Percentiles rank a stretch among this genome's conserved stretches.
phyloP scores from a whole-genome alignment of 2,113 vertebrate species.

The Nicator chloris region DNA sequence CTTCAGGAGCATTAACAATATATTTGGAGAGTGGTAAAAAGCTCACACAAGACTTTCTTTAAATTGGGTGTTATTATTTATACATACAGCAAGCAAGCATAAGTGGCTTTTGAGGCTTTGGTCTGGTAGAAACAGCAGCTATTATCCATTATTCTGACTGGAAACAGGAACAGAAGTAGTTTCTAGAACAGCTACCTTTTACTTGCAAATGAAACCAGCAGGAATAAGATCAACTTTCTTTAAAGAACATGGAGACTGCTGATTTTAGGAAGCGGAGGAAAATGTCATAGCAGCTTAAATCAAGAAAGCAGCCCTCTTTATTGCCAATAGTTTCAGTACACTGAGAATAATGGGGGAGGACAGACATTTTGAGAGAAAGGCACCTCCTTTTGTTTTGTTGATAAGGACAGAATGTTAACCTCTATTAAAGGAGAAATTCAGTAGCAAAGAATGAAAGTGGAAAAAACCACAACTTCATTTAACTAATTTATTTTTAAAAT shows the following conservation, averaged over 20 bases:
- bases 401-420: neutral
- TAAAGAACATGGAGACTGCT: neutral
- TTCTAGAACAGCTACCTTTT: neutral
- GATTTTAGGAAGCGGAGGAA: neutral
- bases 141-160: neutral
- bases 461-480: neutral
- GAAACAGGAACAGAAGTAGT: neutral
- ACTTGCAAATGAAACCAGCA: neutral
- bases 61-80: slow-evolving; percentile 19
- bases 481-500: neutral
- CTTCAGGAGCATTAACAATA: neutral
- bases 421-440: neutral
- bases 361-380: neutral
- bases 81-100: neutral
- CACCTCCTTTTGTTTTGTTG: neutral
- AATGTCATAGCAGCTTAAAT: neutral
- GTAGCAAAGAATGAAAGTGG: neutral
- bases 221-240: neutral
- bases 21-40: neutral
- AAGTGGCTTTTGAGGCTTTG: slow-evolving; percentile 14
- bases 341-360: neutral
- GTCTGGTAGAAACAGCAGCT: neutral
- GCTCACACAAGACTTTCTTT: neutral
- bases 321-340: neutral
- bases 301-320: neutral